Percentiles rank a stretch among this genome's conserved stretches.
Conservation (phyloP, 2,888 invertebrate species). For the Drosophila siamana region DNA sequence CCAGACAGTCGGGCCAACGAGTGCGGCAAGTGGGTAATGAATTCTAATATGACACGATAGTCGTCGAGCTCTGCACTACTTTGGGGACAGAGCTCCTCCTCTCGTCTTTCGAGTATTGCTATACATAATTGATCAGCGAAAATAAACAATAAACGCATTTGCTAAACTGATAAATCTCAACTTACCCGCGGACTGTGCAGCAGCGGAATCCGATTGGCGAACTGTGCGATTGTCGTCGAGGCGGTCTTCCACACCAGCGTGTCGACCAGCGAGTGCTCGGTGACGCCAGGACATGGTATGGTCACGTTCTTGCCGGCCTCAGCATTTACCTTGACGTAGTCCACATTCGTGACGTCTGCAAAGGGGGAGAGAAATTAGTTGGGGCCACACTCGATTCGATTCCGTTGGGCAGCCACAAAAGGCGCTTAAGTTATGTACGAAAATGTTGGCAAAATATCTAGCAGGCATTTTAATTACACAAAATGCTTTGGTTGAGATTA, state of each 20-base stretch:
- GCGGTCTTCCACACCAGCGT: conserved; percentile 88
- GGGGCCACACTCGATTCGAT: too few relatives aligned
- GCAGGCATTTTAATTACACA: conserved; percentile 77
- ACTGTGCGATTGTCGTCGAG: conserved; percentile 85
- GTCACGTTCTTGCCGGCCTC: conserved; percentile 89
- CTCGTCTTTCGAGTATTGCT: not conserved
- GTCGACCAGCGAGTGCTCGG: conserved; percentile 88
- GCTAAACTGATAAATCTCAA: conserved; percentile 25
- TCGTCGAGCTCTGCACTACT: conserved; percentile 26
- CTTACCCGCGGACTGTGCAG: conserved; percentile 85
- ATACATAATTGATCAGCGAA: not conserved
- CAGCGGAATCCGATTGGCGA: conserved; percentile 85
- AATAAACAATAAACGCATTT: not conserved
- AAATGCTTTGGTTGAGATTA: conserved; percentile 53
- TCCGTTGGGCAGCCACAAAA: conserved; percentile 11
- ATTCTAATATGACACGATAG: conserved; percentile 67
- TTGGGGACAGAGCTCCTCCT: conserved; percentile 4
- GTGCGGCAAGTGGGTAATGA: conserved; percentile 62
- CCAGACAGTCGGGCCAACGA: conserved; percentile 26
- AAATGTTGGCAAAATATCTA: conserved; percentile 61
- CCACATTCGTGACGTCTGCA: conserved; percentile 88
- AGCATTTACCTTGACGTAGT: conserved; percentile 87
- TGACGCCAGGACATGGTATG: conserved; percentile 89
- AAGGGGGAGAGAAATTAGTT: not conserved
- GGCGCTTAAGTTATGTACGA: conserved; percentile 48